These are phyloP conservation scores for Lymantria monacha DNA, from an alignment of 2,888 invertebrate genomes.

Conservation along the genomic window DNA sequence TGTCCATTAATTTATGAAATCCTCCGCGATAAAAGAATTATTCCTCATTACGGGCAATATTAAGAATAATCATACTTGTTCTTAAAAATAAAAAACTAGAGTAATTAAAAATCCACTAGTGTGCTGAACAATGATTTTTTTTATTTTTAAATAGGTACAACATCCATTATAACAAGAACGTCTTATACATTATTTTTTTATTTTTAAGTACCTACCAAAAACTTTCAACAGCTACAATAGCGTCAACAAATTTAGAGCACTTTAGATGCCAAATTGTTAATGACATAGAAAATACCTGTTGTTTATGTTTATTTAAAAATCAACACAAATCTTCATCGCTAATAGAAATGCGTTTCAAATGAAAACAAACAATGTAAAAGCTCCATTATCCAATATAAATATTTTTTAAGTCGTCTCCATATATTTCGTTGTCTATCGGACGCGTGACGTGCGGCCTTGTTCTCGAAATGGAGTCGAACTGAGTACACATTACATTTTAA, in stretches of 20 bases:
- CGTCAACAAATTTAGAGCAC: neutral
- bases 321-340: slow-evolving; percentile 2
- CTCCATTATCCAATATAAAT: slow-evolving; percentile 29
- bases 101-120: no score
- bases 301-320: neutral
- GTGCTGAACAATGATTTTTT: no score
- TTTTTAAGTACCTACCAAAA: no score
- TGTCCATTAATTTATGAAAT: no score
- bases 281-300: neutral
- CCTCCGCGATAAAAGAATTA: no score
- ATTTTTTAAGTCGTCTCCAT: slow-evolving; percentile 19
- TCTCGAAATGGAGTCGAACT: slow-evolving; percentile 7
- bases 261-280: neutral
- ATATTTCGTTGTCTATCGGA: slow-evolving; percentile 12
- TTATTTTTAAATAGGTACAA: no score
- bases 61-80: no score
- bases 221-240: no score
- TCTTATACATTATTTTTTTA: no score
- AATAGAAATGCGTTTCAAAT: slow-evolving; percentile 16
- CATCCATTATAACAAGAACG: no score
- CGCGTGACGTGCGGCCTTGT: slow-evolving; percentile 11
- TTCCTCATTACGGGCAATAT: no score
- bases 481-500: slow-evolving; percentile 7
- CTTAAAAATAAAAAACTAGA: no score
- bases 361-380: slow-evolving; percentile 24